A percentile compares a stretch with the other conserved stretches of the same genome.
phyloP scores from a whole-genome alignment of 1,140 invertebrate species.

The Galendromus occidentalis region DNA sequence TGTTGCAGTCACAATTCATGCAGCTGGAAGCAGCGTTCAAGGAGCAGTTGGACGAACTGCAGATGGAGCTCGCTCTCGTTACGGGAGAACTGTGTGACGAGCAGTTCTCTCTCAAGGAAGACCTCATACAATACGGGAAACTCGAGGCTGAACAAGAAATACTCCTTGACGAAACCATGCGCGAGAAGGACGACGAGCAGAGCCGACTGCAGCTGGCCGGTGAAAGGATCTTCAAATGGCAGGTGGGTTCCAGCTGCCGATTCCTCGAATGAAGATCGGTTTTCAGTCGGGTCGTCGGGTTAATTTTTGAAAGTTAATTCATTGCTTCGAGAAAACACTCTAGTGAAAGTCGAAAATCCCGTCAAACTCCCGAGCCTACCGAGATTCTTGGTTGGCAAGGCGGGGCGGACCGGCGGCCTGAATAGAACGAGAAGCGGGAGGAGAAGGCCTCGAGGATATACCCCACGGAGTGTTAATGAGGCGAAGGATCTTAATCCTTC shows the following conservation, averaged over 20 bases:
- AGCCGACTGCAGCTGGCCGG: background rate
- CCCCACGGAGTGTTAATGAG: too few relatives aligned
- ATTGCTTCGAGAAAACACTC: too few relatives aligned
- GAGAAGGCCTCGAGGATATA: too few relatives aligned
- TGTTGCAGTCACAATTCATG: background rate
- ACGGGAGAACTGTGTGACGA: background rate
- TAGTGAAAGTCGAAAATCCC: too few relatives aligned
- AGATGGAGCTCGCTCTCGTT: slow-evolving; percentile 4
- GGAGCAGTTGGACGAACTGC: slow-evolving; percentile 11
- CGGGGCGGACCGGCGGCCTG: too few relatives aligned
- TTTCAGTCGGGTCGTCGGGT: background rate
- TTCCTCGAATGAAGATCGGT: background rate
- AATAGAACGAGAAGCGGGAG: too few relatives aligned
- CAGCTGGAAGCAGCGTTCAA: slow-evolving; percentile 10
- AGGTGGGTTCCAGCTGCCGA: background rate
- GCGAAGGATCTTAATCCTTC: too few relatives aligned
- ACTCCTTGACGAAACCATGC: background rate
- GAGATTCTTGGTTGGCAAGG: too few relatives aligned
- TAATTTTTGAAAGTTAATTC: background rate
- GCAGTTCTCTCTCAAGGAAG: slow-evolving; percentile 6
- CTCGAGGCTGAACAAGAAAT: slow-evolving; percentile 8
- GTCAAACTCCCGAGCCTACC: too few relatives aligned
- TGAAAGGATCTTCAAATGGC: slow-evolving; percentile 1
- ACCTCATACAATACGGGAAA: slow-evolving; percentile 5
- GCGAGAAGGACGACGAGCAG: background rate